A percentile compares a stretch with the other conserved stretches of the same genome.
Conservation (phyloP, 2,797 vertebrate species). For the Arnoldichthys spilopterus region DNA sequence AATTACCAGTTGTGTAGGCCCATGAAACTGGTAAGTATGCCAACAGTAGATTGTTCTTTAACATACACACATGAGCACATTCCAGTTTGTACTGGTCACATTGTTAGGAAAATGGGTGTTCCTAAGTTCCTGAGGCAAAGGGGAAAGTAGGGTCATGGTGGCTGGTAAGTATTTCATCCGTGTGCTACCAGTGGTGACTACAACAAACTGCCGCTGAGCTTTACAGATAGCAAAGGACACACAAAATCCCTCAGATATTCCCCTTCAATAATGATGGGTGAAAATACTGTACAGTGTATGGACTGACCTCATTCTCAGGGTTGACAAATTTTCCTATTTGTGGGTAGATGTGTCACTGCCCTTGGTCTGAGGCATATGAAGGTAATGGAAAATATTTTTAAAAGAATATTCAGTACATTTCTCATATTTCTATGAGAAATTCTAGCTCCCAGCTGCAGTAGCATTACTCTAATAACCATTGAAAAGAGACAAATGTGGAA, state of each 20-base stretch:
- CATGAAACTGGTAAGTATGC: not conserved
- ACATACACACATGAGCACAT: not conserved
- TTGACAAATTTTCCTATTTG: no score
- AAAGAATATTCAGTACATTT: no score
- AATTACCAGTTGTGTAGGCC: not conserved
- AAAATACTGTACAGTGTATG: no score
- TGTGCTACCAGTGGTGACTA: constrained; percentile 60
- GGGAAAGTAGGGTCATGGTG: constrained; percentile 52
- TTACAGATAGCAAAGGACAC: no score
- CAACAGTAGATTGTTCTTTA: not conserved
- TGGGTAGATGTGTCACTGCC: not conserved
- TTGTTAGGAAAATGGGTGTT: constrained; percentile 3
- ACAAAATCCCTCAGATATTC: no score
- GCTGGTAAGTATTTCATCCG: constrained; percentile 57
- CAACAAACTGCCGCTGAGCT: constrained; percentile 67
- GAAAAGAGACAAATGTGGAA: not conserved
- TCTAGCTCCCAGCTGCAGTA: no score
- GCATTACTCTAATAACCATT: constrained; percentile 6
- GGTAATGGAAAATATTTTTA: not conserved
- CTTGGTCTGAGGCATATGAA: not conserved
- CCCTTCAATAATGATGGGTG: no score
- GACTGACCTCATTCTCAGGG: no score
- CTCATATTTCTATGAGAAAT: no score
- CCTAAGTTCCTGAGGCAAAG: constrained; percentile 4
- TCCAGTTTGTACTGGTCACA: not conserved